A percentile compares a stretch with the other conserved stretches of the same genome.
These are phyloP conservation scores for Siniperca scherzeri DNA, from an alignment of 2,797 vertebrate genomes.

Conservation along the genomic window DNA sequence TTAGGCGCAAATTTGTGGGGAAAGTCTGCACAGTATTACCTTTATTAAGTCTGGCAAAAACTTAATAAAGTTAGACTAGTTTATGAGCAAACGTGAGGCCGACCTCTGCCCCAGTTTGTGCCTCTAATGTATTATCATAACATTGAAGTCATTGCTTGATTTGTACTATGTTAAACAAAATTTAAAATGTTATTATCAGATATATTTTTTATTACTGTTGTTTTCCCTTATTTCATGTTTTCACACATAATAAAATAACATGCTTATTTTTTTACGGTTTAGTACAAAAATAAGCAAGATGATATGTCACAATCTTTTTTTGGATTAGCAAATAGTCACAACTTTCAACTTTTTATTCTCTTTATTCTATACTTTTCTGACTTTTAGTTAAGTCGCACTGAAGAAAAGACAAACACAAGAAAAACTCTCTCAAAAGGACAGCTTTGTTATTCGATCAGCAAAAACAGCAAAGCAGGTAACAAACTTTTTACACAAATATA, in stretches of 20 bases:
- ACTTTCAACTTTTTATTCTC: not conserved
- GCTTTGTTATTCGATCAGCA: slow-evolving; percentile 68
- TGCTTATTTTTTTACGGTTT: not conserved
- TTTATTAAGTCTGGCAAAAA: not conserved
- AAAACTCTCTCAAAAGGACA: slow-evolving; percentile 31
- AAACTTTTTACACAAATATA: slow-evolving; percentile 82
- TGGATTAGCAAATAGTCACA: not conserved
- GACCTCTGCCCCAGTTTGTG: not conserved
- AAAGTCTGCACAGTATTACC: not conserved
- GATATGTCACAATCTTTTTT: not conserved
- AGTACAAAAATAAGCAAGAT: not conserved
- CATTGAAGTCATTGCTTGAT: not conserved
- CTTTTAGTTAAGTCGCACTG: too few species aligned
- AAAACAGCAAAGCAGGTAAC: slow-evolving; percentile 59
- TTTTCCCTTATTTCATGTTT: not conserved
- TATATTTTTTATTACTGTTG: not conserved
- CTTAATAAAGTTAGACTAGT: not conserved
- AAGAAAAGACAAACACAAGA: slow-evolving; percentile 29
- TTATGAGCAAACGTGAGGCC: not conserved
- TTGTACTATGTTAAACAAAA: not conserved
- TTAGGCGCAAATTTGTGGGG: not conserved
- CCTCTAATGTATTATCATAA: not conserved
- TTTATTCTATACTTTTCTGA: too few species aligned
- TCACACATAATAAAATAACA: not conserved
- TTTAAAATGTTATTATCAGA: not conserved